These are phyloP conservation scores for Trichonephila clavipes DNA, from an alignment of 1,140 invertebrate species.

Conservation along the genomic window DNA sequence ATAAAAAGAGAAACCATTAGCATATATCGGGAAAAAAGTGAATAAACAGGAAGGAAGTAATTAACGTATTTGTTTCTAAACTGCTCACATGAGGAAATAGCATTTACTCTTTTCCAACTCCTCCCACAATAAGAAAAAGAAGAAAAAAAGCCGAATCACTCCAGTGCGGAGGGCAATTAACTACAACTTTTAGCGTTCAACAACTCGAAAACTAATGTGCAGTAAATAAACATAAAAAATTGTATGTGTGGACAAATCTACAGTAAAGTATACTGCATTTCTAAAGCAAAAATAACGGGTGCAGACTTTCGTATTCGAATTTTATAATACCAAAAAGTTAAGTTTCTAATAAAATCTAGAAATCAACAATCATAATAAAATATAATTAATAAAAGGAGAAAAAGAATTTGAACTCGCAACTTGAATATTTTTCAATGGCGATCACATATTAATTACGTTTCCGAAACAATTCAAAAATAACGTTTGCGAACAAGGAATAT, in stretches of 20 bases:
- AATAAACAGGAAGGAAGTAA: conserved; percentile 12
- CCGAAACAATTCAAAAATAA: no score
- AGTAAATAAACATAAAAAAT: background rate
- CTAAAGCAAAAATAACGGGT: background rate
- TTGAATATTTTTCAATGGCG: no score
- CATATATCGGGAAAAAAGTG: no score
- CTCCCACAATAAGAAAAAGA: background rate
- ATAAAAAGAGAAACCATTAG: background rate
- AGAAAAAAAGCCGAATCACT: background rate
- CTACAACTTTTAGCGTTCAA: background rate
- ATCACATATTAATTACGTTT: no score
- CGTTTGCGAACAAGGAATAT: no score
- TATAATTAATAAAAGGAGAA: no score
- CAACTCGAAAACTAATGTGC: background rate
- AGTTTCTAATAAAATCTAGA: no score
- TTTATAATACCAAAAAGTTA: no score
- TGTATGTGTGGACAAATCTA: background rate
- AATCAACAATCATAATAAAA: no score
- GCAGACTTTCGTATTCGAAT: no score
- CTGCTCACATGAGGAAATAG: background rate
- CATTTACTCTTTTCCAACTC: background rate
- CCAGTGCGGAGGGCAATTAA: background rate
- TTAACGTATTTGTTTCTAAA: background rate
- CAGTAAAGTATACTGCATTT: background rate
- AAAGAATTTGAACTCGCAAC: no score